Conservation (phyloP, 1,140 invertebrate genomes). For the Metopolophium dirhodum region DNA sequence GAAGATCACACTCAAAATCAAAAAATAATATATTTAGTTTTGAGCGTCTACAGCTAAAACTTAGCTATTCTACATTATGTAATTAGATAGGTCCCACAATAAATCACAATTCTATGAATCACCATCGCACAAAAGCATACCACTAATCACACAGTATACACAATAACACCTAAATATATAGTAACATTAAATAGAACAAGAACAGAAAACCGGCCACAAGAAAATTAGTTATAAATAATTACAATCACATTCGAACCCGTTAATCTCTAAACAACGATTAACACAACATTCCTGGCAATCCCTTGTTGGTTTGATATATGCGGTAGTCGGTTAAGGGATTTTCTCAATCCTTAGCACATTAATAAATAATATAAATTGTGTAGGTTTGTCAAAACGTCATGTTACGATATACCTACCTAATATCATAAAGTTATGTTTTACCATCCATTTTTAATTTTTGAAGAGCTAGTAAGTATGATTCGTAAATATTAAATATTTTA, state of each 20-base stretch:
- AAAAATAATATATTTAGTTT: background rate
- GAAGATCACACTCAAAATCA: background rate
- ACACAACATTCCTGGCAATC: background rate
- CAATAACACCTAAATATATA: conserved; percentile 12
- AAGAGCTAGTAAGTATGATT: too few relatives aligned
- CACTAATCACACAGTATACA: background rate
- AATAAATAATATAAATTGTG: background rate
- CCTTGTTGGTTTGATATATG: background rate
- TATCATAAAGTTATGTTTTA: too few relatives aligned
- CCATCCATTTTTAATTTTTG: too few relatives aligned
- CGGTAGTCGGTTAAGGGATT: background rate
- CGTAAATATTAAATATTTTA: background rate
- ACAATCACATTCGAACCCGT: background rate
- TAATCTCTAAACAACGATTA: conserved; percentile 15
- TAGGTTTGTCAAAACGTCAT: background rate
- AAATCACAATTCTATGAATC: conserved; percentile 5
- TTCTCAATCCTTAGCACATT: background rate
- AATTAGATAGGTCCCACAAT: background rate
- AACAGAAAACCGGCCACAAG: background rate
- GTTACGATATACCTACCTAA: too few relatives aligned
- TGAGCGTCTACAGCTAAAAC: background rate
- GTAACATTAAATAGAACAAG: background rate
- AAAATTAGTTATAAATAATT: background rate
- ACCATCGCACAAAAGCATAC: background rate
- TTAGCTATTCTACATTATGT: background rate